phyloP scores from a whole-genome alignment of 2,113 vertebrate species.

The Sylvicapra grimmia region DNA sequence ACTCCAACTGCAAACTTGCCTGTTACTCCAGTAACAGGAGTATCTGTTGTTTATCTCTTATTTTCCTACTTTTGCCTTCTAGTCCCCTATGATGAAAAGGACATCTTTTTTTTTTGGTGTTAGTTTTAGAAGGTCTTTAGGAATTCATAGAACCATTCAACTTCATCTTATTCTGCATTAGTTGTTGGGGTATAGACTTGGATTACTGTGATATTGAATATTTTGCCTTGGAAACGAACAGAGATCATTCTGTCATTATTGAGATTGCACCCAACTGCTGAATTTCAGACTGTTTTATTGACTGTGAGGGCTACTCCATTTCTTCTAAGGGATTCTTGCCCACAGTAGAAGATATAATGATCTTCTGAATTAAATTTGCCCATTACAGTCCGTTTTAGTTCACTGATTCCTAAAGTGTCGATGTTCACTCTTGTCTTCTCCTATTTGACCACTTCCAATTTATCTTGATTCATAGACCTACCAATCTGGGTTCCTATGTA shows the following conservation, averaged over 20 bases:
- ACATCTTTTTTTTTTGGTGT: background rate
- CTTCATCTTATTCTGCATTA: background rate
- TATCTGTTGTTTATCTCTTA: background rate
- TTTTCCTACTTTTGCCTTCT: background rate
- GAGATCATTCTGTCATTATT: background rate
- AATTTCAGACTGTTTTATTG: background rate
- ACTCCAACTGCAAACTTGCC: background rate
- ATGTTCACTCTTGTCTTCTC: background rate
- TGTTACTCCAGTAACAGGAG: background rate
- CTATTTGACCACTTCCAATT: background rate
- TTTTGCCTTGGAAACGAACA: background rate
- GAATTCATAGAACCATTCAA: background rate
- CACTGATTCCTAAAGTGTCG: background rate
- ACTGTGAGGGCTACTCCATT: background rate
- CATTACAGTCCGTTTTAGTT: background rate
- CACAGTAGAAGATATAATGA: background rate
- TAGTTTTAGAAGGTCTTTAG: background rate
- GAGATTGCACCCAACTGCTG: background rate
- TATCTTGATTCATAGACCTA: background rate
- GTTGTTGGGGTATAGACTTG: background rate
- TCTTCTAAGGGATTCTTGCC: background rate
- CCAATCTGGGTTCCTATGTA: background rate
- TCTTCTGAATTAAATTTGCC: background rate
- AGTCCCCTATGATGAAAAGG: background rate
- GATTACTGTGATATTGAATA: background rate